phyloP scores from a whole-genome alignment of 2,888 invertebrate genomes.

The Spialia ferax region DNA sequence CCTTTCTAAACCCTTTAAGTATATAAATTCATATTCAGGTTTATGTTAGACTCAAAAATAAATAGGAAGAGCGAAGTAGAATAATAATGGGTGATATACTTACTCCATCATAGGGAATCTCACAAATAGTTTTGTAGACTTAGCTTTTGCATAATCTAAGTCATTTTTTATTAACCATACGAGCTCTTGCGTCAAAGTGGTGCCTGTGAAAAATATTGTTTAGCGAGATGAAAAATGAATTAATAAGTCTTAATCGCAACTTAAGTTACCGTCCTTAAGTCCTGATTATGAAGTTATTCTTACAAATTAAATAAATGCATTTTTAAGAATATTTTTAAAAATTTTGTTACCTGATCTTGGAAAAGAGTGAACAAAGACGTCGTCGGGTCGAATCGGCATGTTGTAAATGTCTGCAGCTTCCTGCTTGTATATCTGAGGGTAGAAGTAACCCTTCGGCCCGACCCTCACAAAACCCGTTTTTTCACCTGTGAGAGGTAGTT shows the following conservation, averaged over 20 bases:
- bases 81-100: background rate
- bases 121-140: background rate
- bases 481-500: too few relatives aligned
- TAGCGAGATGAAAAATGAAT: too few relatives aligned
- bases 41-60: too few relatives aligned
- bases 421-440: conserved; percentile 74
- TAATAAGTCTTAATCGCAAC: too few relatives aligned
- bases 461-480: conserved; percentile 16
- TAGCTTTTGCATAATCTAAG: conserved; percentile 47
- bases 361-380: conserved; percentile 89
- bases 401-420: conserved; percentile 88
- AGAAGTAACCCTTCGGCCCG: conserved; percentile 67
- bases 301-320: too few relatives aligned
- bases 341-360: conserved; percentile 88
- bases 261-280: too few relatives aligned
- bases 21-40: too few relatives aligned
- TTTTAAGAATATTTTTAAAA: too few relatives aligned
- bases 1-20: too few relatives aligned
- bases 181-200: conserved; percentile 20
- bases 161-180: conserved; percentile 21
- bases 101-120: conserved; percentile 25
- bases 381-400: conserved; percentile 87
- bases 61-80: background rate
- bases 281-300: too few relatives aligned
- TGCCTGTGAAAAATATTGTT: conserved; percentile 30